Conservation (phyloP, 2,113 vertebrate genomes). For the Prolemur simus region DNA sequence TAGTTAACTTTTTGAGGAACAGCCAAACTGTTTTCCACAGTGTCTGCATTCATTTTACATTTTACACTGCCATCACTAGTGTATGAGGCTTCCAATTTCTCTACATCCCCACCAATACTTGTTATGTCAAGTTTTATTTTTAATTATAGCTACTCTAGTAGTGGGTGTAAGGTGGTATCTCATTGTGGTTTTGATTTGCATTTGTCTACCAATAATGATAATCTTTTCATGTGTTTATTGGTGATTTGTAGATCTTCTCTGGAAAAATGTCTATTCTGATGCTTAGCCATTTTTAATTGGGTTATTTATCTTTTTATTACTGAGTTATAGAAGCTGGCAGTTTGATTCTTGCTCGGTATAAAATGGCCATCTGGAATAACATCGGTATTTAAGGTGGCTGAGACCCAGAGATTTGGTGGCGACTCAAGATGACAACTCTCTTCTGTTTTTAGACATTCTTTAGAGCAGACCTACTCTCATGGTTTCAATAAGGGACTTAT, state of each 20-base stretch:
- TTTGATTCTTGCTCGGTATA: constrained; percentile 27
- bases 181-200: not conserved
- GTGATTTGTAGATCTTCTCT: not conserved
- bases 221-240: not conserved
- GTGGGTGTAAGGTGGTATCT: not conserved
- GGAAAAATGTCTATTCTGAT: constrained; percentile 3
- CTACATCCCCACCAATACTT: not conserved
- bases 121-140: not conserved
- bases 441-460: not conserved
- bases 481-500: not conserved
- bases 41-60: not conserved
- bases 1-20: not conserved
- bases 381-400: not conserved
- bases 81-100: not conserved
- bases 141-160: not conserved
- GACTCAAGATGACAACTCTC: not conserved
- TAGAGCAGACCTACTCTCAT: not conserved
- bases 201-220: not conserved
- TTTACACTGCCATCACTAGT: not conserved
- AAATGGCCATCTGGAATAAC: not conserved
- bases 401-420: not conserved
- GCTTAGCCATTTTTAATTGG: not conserved
- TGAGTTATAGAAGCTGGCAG: not conserved
- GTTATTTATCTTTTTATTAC: constrained; percentile 9
- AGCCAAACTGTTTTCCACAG: not conserved